A percentile compares a stretch with the other conserved stretches of the same genome.
These are phyloP conservation scores for Notocelia uddmanniana DNA, from an alignment of 2,888 invertebrate species.

Conservation along the genomic window DNA sequence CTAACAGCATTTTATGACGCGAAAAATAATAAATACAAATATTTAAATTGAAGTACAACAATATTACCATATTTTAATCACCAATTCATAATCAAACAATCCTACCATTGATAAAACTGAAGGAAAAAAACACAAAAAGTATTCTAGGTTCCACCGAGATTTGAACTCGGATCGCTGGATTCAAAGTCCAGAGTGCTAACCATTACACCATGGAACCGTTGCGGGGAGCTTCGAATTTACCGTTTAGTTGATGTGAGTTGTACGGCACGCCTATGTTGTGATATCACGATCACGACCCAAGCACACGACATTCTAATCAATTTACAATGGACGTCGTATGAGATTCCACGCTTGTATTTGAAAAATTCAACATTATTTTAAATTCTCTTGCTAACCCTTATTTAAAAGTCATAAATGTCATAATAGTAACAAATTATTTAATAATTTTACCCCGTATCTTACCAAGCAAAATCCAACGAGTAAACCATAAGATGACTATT, in stretches of 20 bases:
- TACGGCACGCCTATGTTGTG: background rate
- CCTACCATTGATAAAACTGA: background rate
- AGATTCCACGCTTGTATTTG: background rate
- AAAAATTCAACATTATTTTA: too few relatives aligned
- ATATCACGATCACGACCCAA: background rate
- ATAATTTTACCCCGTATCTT: too few relatives aligned
- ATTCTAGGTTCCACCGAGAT: slow-evolving; percentile 85
- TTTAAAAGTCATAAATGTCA: too few relatives aligned
- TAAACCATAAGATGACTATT: too few relatives aligned
- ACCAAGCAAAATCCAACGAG: too few relatives aligned
- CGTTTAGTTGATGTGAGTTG: background rate
- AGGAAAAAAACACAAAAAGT: slow-evolving; percentile 44
- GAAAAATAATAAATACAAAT: background rate
- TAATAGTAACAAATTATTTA: too few relatives aligned
- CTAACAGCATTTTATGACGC: too few relatives aligned
- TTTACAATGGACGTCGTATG: background rate
- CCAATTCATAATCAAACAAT: background rate
- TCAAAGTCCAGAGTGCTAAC: slow-evolving; percentile 88
- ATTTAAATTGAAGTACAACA: background rate
- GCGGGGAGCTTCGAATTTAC: slow-evolving; percentile 41
- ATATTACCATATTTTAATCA: background rate
- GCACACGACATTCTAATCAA: slow-evolving; percentile 8
- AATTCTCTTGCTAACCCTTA: too few relatives aligned
- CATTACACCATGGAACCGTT: slow-evolving; percentile 87
- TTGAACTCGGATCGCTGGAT: slow-evolving; percentile 88